Percentiles rank a stretch among this genome's conserved stretches.
Evolutionary conservation across 2,113 vertebrate species (phyloP).

Genomic region (Origma solitaria): DNA sequence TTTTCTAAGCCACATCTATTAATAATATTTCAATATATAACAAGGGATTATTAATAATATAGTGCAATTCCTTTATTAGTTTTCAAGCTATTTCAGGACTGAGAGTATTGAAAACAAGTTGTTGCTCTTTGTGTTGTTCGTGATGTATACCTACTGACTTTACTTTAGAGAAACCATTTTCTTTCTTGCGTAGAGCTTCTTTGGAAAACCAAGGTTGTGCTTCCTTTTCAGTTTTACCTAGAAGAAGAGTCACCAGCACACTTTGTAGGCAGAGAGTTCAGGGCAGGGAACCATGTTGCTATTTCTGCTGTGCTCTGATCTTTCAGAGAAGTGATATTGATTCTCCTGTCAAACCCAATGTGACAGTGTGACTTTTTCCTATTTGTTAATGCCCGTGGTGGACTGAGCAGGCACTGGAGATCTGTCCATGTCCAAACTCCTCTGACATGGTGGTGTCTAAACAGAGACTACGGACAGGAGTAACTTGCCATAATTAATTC

Average conservation of each 20-base stretch:
- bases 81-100: background rate
- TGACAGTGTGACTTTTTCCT: background rate
- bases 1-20: background rate
- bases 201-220: background rate
- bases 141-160: background rate
- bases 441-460: background rate
- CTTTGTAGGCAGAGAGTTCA: background rate
- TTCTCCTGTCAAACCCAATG: background rate
- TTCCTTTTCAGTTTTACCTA: background rate
- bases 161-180: background rate
- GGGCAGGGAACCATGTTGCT: background rate
- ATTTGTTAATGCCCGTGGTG: background rate
- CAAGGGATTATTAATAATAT: background rate
- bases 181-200: background rate
- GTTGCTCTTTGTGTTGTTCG: background rate
- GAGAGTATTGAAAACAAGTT: background rate
- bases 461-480: background rate
- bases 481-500: background rate
- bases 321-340: background rate
- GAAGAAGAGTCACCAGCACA: background rate
- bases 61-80: background rate
- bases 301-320: background rate
- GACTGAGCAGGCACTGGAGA: background rate
- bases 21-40: background rate
- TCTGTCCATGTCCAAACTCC: background rate